These are phyloP conservation scores for Busseola fusca DNA, from an alignment of 2,888 invertebrate genomes.

Conservation along the genomic window DNA sequence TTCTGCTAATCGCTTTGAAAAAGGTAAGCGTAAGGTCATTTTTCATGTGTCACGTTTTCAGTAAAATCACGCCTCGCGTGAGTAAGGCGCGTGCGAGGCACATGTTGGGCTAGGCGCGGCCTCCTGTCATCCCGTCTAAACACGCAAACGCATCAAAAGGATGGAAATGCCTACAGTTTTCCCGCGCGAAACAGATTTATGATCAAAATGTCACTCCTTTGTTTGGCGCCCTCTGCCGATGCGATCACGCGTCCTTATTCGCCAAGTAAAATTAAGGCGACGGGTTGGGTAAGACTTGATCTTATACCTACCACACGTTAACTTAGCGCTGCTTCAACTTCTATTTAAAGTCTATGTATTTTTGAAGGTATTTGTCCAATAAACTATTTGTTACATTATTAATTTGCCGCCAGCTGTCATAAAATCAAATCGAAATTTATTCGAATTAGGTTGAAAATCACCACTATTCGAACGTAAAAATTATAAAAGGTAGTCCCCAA, in stretches of 20 bases:
- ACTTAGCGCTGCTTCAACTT: too few relatives aligned
- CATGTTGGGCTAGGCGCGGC: slow-evolving; percentile 1
- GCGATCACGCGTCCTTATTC: not conserved
- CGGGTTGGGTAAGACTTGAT: not conserved
- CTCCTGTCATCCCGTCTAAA: not conserved
- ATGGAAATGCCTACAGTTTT: not conserved
- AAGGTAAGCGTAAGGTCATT: not conserved
- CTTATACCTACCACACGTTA: too few relatives aligned
- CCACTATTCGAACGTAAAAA: too few relatives aligned
- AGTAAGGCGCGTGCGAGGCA: not conserved
- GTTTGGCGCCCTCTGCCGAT: not conserved
- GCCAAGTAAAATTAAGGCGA: not conserved
- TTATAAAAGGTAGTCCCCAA: too few relatives aligned
- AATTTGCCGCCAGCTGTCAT: not conserved
- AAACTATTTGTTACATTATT: not conserved
- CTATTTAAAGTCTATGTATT: not conserved
- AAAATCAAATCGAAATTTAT: too few relatives aligned
- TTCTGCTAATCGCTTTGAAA: not conserved
- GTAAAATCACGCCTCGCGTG: slow-evolving; percentile 12
- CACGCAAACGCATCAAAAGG: not conserved
- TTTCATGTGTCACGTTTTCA: not conserved
- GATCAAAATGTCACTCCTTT: not conserved
- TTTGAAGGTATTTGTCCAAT: not conserved
- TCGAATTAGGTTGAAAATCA: too few relatives aligned
- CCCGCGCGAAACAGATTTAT: not conserved